A percentile compares a stretch with the other conserved stretches of the same genome.
Evolutionary conservation across 2,113 vertebrate species (phyloP).

Genomic region (Salvelinus alpinus): DNA sequence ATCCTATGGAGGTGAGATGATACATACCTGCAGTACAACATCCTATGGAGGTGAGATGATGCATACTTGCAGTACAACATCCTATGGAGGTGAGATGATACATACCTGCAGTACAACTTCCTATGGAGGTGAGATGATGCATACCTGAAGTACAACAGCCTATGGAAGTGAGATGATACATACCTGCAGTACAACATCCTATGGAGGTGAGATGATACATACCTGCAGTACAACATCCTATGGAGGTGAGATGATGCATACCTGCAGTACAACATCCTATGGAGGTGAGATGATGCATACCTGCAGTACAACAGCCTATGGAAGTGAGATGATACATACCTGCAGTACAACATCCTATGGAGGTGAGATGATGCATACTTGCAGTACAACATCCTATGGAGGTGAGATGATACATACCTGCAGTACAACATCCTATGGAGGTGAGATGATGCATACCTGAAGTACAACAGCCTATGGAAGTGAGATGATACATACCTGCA

Average conservation of each 20-base stretch:
- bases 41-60: slow-evolving; percentile 41
- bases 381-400: slow-evolving; percentile 56
- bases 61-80: slow-evolving; percentile 21
- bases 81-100: slow-evolving; percentile 63
- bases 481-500: slow-evolving; percentile 51
- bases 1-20: slow-evolving; percentile 64
- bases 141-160: slow-evolving; percentile 34
- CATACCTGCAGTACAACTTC: slow-evolving; percentile 47
- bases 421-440: slow-evolving; percentile 19
- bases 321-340: slow-evolving; percentile 41
- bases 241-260: slow-evolving; percentile 41
- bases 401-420: slow-evolving; percentile 48
- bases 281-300: slow-evolving; percentile 52
- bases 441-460: slow-evolving; percentile 40
- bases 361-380: slow-evolving; percentile 38
- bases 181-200: slow-evolving; percentile 36
- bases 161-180: slow-evolving; percentile 58
- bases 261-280: slow-evolving; percentile 50
- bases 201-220: slow-evolving; percentile 59
- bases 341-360: slow-evolving; percentile 55
- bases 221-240: slow-evolving; percentile 31
- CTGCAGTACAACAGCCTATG: slow-evolving; percentile 56
- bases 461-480: slow-evolving; percentile 58
- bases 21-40: slow-evolving; percentile 38
- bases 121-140: slow-evolving; percentile 53